A percentile compares a stretch with the other conserved stretches of the same genome.
These are phyloP conservation scores for Drosophila pseudotalamancana DNA, from an alignment of 2,888 invertebrate species.

Conservation along the genomic window DNA sequence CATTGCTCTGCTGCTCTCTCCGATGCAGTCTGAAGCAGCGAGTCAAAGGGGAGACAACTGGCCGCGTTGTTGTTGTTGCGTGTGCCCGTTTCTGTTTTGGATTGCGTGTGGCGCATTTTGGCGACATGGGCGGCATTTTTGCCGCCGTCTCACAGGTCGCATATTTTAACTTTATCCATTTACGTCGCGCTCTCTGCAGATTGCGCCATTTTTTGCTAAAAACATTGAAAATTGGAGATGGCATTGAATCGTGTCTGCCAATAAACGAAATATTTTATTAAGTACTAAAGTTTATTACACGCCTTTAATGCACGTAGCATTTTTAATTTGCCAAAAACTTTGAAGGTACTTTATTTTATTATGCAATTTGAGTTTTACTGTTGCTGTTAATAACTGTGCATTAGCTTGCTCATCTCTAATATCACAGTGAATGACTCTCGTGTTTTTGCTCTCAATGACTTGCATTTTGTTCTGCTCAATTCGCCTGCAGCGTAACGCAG, in stretches of 20 bases:
- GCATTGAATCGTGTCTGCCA: not conserved
- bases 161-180: slow-evolving; percentile 71
- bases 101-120: slow-evolving; percentile 77
- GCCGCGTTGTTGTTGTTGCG: slow-evolving; percentile 37
- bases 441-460: slow-evolving; percentile 76
- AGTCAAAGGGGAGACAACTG: slow-evolving; percentile 45
- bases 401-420: slow-evolving; percentile 27
- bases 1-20: slow-evolving; percentile 14
- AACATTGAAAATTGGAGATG: slow-evolving; percentile 41
- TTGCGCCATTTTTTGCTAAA: slow-evolving; percentile 73
- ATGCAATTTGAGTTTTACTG: not conserved
- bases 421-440: slow-evolving; percentile 54
- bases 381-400: not conserved
- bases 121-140: slow-evolving; percentile 79
- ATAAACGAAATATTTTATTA: not conserved
- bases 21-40: slow-evolving; percentile 13
- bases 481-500: slow-evolving; percentile 70
- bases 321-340: not conserved
- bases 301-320: not conserved
- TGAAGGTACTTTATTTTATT: not conserved
- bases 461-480: slow-evolving; percentile 72
- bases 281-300: not conserved
- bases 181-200: slow-evolving; percentile 59
- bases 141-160: slow-evolving; percentile 64
- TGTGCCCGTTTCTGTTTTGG: slow-evolving; percentile 52